Evolutionary conservation across 1,140 invertebrate species (phyloP).

Genomic region (Drosophila pectinifera): DNA sequence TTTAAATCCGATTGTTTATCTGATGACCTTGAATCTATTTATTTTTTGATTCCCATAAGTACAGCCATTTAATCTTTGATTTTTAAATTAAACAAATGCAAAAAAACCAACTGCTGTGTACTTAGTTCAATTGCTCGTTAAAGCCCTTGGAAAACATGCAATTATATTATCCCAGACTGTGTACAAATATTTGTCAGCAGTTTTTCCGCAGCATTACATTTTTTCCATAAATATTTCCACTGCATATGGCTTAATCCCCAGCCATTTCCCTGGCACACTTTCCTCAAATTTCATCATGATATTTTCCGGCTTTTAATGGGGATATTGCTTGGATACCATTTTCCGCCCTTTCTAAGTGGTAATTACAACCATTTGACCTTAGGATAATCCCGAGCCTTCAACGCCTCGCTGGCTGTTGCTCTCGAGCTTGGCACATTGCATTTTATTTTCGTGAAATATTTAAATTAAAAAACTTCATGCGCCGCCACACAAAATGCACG

Average conservation of each 20-base stretch:
- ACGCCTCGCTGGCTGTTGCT: neutral
- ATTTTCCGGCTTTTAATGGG: conserved; percentile 11
- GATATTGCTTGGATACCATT: conserved; percentile 12
- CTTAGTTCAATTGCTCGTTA: conserved; percentile 5
- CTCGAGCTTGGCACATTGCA: conserved; percentile 31
- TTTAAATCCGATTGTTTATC: too few species aligned
- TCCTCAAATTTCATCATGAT: conserved; percentile 1
- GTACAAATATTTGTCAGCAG: neutral
- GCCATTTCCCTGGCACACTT: conserved; percentile 18
- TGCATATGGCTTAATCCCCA: neutral
- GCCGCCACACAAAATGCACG: conserved; percentile 60
- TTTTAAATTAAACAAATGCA: neutral
- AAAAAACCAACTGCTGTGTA: neutral
- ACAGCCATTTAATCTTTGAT: neutral
- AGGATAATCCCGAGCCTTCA: conserved; percentile 7
- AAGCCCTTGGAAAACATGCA: neutral
- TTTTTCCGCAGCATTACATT: conserved; percentile 1
- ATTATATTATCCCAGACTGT: conserved; percentile 3
- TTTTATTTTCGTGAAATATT: conserved; percentile 62
- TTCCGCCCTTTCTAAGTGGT: conserved; percentile 7
- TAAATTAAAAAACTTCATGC: conserved; percentile 68
- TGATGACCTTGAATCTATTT: neutral
- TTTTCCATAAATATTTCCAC: conserved; percentile 2
- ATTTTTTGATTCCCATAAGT: neutral
- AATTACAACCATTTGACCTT: conserved; percentile 48